phyloP scores from a whole-genome alignment of 2,113 vertebrate species.

The Alaudala cheleensis region DNA sequence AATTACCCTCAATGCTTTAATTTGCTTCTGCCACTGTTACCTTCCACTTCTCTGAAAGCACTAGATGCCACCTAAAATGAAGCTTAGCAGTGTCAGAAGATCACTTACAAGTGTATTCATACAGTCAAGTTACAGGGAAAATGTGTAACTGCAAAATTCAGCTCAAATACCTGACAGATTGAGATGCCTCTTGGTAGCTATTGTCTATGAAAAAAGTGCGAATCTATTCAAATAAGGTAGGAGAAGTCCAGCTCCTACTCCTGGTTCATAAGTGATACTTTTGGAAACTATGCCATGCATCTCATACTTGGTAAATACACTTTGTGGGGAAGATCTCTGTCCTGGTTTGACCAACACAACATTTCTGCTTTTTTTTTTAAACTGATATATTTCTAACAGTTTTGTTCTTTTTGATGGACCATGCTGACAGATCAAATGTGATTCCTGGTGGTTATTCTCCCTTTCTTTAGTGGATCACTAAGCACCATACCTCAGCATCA shows the following conservation, averaged over 20 bases:
- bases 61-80: not conserved
- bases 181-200: not conserved
- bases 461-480: not conserved
- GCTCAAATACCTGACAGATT: not conserved
- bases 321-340: not conserved
- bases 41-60: not conserved
- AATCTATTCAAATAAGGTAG: not conserved
- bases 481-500: not conserved
- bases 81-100: not conserved
- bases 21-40: not conserved
- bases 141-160: not conserved
- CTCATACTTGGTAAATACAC: not conserved
- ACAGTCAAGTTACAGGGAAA: not conserved
- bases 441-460: not conserved
- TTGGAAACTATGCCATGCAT: not conserved
- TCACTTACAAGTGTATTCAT: not conserved
- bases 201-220: accelerated
- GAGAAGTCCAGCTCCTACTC: not conserved
- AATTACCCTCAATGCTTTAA: not conserved
- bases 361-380: not conserved
- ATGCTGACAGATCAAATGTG: not conserved
- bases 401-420: not conserved
- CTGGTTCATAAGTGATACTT: not conserved
- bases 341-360: not conserved
- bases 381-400: not conserved